Conservation (phyloP, 2,797 vertebrate genomes). For the Ficedula albicollis region DNA sequence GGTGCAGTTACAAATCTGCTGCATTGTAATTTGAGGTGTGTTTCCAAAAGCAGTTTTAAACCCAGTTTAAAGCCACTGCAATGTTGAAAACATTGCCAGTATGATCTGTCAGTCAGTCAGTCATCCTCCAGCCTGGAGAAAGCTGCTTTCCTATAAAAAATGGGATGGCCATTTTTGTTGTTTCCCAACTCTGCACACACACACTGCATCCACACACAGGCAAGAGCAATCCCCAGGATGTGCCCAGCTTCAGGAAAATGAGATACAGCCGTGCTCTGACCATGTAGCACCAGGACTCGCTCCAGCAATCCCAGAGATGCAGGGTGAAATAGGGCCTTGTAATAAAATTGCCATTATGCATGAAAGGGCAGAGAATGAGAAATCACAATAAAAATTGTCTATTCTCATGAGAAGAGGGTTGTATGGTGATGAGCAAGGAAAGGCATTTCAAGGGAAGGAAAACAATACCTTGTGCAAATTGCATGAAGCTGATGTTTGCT, state of each 20-base stretch:
- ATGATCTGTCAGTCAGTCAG: not conserved
- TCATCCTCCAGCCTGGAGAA: not conserved
- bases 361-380: not conserved
- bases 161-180: too few relatives aligned
- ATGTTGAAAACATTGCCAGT: not conserved
- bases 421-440: not conserved
- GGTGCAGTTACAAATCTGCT: accelerated
- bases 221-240: not conserved
- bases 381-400: not conserved
- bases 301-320: not conserved
- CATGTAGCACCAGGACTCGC: not conserved
- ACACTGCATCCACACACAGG: not conserved
- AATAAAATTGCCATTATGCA: not conserved
- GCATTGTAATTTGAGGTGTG: not conserved
- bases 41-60: not conserved
- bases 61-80: not conserved
- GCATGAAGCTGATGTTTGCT: not conserved
- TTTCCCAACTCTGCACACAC: not conserved
- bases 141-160: not conserved
- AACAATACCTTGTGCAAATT: slow-evolving; percentile 23
- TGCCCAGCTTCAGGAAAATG: not conserved
- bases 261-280: not conserved
- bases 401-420: not conserved
- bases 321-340: not conserved
- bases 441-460: not conserved